These are phyloP conservation scores for Macrotus californicus DNA, from an alignment of 2,113 vertebrate species.

Conservation along the genomic window DNA sequence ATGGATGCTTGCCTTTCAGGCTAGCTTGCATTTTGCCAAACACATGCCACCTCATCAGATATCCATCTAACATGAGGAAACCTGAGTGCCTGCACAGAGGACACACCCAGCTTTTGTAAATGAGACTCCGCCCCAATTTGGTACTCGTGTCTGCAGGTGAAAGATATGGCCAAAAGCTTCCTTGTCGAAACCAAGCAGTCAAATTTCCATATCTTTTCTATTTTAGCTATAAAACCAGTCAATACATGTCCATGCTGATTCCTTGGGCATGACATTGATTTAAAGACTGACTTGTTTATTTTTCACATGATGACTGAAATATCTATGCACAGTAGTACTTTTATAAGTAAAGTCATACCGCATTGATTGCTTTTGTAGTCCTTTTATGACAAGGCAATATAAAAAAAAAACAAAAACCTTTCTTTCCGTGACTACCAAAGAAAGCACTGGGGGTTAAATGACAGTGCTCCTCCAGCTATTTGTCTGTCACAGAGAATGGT, in stretches of 20 bases:
- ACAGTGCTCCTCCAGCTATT: conserved; percentile 75
- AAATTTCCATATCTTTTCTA: background rate
- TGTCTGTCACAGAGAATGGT: conserved; percentile 75
- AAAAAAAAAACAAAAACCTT: conserved; percentile 74
- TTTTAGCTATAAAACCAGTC: conserved; percentile 2
- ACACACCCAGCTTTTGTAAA: background rate
- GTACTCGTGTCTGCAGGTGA: background rate
- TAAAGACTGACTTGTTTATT: conserved; percentile 66
- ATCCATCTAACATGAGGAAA: background rate
- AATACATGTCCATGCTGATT: background rate
- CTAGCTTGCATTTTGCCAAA: background rate
- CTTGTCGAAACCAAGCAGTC: background rate
- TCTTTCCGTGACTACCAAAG: conserved; percentile 69
- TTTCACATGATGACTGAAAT: conserved; percentile 56
- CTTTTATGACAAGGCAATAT: conserved; percentile 69
- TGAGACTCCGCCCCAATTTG: background rate
- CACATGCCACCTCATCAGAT: background rate
- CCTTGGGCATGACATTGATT: conserved; percentile 60
- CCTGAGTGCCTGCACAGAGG: background rate
- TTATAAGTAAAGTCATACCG: conserved; percentile 73
- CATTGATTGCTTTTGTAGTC: conserved; percentile 74
- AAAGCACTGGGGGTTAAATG: conserved; percentile 80
- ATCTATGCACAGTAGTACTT: conserved; percentile 63
- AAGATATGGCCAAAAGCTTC: background rate
- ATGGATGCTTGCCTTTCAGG: background rate